phyloP scores from a whole-genome alignment of 1,140 invertebrate species.

The Drosophila miranda region DNA sequence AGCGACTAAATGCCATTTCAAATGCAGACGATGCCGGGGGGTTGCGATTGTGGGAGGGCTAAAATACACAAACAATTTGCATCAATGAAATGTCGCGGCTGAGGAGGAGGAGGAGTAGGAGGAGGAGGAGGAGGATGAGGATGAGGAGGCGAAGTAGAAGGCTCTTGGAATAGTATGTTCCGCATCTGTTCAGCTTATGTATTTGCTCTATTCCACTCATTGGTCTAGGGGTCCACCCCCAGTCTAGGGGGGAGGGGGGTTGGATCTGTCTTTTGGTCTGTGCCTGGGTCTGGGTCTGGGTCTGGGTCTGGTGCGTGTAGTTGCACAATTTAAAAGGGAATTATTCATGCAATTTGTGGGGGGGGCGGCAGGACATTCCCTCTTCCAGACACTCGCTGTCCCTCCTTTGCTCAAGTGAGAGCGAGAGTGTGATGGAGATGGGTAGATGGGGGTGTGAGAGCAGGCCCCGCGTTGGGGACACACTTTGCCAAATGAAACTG shows the following conservation, averaged over 20 bases:
- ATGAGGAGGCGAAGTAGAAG: neutral
- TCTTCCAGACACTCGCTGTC: too few species aligned
- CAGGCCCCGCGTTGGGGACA: slow-evolving; percentile 36
- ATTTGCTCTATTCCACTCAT: too few species aligned
- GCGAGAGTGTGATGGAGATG: neutral
- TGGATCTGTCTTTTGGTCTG: slow-evolving; percentile 1
- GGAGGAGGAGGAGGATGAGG: neutral
- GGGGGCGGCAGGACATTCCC: neutral
- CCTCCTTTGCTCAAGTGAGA: neutral
- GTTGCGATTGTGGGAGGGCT: slow-evolving; percentile 24
- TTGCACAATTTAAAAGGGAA: slow-evolving; percentile 79
- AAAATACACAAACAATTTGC: slow-evolving; percentile 72
- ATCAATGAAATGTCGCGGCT: slow-evolving; percentile 66
- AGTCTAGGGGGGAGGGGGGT: too few species aligned
- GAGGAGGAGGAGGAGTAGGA: neutral
- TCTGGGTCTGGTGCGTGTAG: slow-evolving; percentile 40
- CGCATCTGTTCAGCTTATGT: too few species aligned
- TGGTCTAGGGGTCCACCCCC: neutral
- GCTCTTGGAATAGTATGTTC: too few species aligned
- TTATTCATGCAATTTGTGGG: slow-evolving; percentile 80
- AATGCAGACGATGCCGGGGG: slow-evolving; percentile 54
- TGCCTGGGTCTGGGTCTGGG: slow-evolving; percentile 19
- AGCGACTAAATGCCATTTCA: slow-evolving; percentile 55
- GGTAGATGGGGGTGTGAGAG: slow-evolving; percentile 3
- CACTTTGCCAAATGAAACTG: slow-evolving; percentile 76